Percentiles rank a stretch among this genome's conserved stretches.
Conservation (phyloP, 92 coral and sea anemone species). For the Siderastrea siderea region DNA sequence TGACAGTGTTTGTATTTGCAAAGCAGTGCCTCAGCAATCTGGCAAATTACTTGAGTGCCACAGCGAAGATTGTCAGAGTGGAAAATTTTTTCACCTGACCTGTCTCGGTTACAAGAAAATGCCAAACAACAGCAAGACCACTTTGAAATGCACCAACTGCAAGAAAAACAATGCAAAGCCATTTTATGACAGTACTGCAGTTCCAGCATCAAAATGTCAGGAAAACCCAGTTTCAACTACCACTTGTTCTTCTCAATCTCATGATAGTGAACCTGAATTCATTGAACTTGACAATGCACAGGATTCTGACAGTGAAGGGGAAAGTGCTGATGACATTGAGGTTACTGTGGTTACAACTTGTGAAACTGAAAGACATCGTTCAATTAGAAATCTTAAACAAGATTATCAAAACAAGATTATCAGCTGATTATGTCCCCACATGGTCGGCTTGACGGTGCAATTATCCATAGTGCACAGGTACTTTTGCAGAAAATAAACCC, state of each 20-base stretch:
- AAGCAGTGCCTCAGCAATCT: slow-evolving; percentile 36
- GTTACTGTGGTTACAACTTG: slow-evolving; percentile 32
- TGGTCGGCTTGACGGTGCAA: slow-evolving; percentile 58
- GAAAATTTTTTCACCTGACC: slow-evolving; percentile 76
- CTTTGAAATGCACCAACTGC: slow-evolving; percentile 74
- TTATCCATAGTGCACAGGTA: slow-evolving; percentile 70
- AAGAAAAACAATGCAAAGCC: slow-evolving; percentile 25
- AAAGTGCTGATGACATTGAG: slow-evolving; percentile 42
- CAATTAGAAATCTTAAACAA: slow-evolving; percentile 23
- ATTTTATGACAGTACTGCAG: slow-evolving; percentile 31
- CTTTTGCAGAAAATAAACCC: slow-evolving; percentile 56
- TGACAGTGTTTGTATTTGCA: slow-evolving; percentile 13
- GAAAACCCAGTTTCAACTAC: slow-evolving; percentile 35
- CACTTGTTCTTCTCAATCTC: slow-evolving; percentile 44
- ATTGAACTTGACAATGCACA: slow-evolving; percentile 34
- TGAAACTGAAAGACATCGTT: slow-evolving; percentile 44
- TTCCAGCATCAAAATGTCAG: slow-evolving; percentile 8
- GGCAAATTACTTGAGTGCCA: slow-evolving; percentile 81
- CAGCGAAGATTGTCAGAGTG: slow-evolving; percentile 66
- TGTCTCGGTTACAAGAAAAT: slow-evolving; percentile 71
- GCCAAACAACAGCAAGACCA: slow-evolving; percentile 79
- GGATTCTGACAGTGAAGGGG: slow-evolving; percentile 38
- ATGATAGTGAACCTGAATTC: slow-evolving; percentile 7
- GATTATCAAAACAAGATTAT: slow-evolving; percentile 53
- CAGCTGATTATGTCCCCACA: slow-evolving; percentile 46